Evolutionary conservation across 1,140 invertebrate genomes (phyloP).

Genomic region (Stegodyphus dumicola): DNA sequence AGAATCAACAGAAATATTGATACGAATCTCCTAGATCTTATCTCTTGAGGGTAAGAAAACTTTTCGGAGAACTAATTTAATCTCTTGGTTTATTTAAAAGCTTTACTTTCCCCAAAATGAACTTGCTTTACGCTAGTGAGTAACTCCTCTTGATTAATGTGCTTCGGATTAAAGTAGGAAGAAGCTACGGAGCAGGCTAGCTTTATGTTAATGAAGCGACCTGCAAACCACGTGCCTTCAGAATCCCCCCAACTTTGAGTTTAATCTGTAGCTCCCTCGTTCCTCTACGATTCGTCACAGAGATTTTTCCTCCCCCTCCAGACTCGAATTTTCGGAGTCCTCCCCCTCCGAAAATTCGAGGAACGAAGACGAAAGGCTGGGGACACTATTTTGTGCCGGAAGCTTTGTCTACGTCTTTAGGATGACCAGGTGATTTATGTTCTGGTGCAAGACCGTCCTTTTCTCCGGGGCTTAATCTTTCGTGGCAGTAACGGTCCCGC

Average conservation of each 20-base stretch:
- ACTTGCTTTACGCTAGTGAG: constrained; percentile 23
- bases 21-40: constrained; percentile 19
- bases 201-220: constrained; percentile 55
- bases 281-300: constrained; percentile 40
- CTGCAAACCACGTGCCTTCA: constrained; percentile 16
- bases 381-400: constrained; percentile 41
- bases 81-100: constrained; percentile 53
- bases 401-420: constrained; percentile 41
- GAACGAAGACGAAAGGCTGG: constrained; percentile 30
- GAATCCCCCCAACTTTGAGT: constrained; percentile 19
- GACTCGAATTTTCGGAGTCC: constrained; percentile 45
- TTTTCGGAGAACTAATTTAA: constrained; percentile 55
- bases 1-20: constrained; percentile 13
- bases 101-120: constrained; percentile 39
- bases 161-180: constrained; percentile 43
- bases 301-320: constrained; percentile 46
- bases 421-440: constrained; percentile 48
- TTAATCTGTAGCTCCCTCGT: constrained; percentile 34
- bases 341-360: constrained; percentile 27
- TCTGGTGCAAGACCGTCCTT: constrained; percentile 42
- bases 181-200: constrained; percentile 4
- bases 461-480: constrained; percentile 53
- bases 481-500: constrained; percentile 43
- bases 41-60: constrained; percentile 36
- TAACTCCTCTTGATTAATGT: constrained; percentile 54